These are phyloP conservation scores for Corythornis madagascariensis DNA, from an alignment of 2,113 vertebrate species.

Conservation along the genomic window DNA sequence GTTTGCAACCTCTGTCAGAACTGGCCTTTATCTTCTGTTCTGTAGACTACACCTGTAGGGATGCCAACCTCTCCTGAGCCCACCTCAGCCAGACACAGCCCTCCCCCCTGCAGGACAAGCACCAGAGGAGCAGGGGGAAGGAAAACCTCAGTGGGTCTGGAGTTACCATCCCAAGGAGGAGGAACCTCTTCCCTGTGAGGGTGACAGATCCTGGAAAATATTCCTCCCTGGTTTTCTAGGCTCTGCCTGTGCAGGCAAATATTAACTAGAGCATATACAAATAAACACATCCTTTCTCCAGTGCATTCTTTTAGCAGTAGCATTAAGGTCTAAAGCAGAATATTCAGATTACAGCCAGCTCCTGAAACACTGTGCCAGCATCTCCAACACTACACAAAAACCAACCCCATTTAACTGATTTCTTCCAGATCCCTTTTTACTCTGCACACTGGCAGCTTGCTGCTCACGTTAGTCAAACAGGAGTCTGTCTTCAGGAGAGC, in stretches of 20 bases:
- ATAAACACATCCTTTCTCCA: not conserved
- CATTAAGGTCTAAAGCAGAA: not conserved
- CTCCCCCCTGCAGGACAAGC: not conserved
- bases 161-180: not conserved
- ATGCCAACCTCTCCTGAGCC: rapidly evolving
- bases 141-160: not conserved
- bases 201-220: not conserved
- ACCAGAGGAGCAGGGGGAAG: not conserved
- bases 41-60: not conserved
- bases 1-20: not conserved
- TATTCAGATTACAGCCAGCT: not conserved
- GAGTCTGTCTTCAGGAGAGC: not conserved
- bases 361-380: not conserved
- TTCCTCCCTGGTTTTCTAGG: not conserved
- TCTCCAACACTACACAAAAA: not conserved
- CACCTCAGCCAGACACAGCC: rapidly evolving
- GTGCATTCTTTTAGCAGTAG: not conserved
- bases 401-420: not conserved
- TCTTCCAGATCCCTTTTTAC: not conserved
- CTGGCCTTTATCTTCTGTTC: not conserved
- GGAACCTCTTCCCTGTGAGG: too few species aligned
- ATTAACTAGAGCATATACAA: not conserved
- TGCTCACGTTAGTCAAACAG: rapidly evolving
- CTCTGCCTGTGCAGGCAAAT: not conserved
- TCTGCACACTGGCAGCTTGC: not conserved